Evolutionary conservation across 2,113 vertebrate species (phyloP).

Genomic region (Cyphomyrus discorhynchus): DNA sequence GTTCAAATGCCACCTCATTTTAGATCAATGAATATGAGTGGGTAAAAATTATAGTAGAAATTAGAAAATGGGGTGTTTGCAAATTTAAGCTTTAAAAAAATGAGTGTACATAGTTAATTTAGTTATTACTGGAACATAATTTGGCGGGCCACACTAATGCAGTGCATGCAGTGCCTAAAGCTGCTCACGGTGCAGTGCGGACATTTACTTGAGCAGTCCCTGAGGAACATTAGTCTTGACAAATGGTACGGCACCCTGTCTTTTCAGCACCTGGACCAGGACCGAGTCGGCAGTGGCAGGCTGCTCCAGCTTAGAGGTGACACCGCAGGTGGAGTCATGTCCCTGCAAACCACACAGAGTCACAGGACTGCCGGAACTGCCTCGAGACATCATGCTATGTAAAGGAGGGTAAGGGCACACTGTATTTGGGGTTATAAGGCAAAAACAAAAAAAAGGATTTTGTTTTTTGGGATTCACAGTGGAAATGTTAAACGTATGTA

Average conservation of each 20-base stretch:
- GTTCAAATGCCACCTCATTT: not conserved
- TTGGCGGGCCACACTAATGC: not conserved
- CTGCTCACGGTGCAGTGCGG: not conserved
- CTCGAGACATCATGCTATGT: not conserved
- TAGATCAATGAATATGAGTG: not conserved
- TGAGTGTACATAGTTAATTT: not conserved
- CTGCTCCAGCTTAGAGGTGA: slow-evolving; percentile 59
- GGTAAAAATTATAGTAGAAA: not conserved
- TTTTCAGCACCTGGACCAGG: slow-evolving; percentile 78
- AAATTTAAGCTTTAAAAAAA: not conserved
- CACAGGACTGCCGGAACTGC: not conserved
- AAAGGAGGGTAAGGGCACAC: not conserved
- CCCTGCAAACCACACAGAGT: slow-evolving; percentile 52
- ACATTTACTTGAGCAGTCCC: slow-evolving; percentile 69
- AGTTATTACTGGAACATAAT: not conserved
- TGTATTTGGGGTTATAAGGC: not conserved
- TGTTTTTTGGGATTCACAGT: not conserved
- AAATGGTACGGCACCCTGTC: slow-evolving; percentile 85
- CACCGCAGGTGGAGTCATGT: slow-evolving; percentile 66
- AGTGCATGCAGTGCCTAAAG: not conserved
- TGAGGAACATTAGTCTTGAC: slow-evolving; percentile 87
- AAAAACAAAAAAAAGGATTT: not conserved
- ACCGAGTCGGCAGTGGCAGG: slow-evolving; percentile 65
- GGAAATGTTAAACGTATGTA: not conserved
- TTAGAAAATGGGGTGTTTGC: not conserved